Conservation (phyloP, 2,888 invertebrate genomes). For the Amiota communis region DNA sequence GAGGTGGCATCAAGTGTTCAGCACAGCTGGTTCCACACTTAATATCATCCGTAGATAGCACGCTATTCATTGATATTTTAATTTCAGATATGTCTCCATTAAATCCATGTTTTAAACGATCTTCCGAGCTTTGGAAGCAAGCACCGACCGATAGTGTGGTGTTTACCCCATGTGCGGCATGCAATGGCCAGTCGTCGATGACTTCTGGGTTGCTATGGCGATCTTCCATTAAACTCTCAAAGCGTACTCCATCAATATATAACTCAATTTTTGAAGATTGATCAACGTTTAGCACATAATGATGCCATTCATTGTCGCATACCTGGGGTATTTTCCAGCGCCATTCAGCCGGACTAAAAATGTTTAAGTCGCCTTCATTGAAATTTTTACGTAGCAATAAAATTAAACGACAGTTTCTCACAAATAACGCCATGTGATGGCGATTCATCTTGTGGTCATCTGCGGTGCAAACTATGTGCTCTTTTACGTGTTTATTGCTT, state of each 20-base stretch:
- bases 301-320: conserved; percentile 99
- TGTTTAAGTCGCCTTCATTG: conserved; percentile 92
- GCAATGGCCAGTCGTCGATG: conserved; percentile 99
- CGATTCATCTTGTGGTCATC: conserved; percentile 99
- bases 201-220: conserved; percentile 92
- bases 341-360: conserved; percentile 98
- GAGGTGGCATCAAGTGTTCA: conserved; percentile 74
- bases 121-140: conserved; percentile 97
- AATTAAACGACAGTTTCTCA: conserved; percentile 97
- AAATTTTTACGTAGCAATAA: conserved; percentile 92
- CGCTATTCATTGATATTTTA: conserved; percentile 62
- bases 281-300: conserved; percentile 94
- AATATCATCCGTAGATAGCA: conserved; percentile 66
- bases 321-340: conserved; percentile 96
- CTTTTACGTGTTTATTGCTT: conserved; percentile 90
- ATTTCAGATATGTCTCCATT: conserved; percentile 73
- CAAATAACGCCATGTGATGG: conserved; percentile 97
- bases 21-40: conserved; percentile 72
- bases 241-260: conserved; percentile 85
- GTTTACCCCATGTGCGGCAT: conserved; percentile 93
- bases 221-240: conserved; percentile 72
- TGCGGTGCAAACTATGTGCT: conserved; percentile 96
- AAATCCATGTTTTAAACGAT: conserved; percentile 86
- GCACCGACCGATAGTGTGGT: conserved; percentile 96
- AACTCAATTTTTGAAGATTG: conserved; percentile 85